Conservation (phyloP, 2,888 invertebrate genomes). For the Fragum sueziense region DNA sequence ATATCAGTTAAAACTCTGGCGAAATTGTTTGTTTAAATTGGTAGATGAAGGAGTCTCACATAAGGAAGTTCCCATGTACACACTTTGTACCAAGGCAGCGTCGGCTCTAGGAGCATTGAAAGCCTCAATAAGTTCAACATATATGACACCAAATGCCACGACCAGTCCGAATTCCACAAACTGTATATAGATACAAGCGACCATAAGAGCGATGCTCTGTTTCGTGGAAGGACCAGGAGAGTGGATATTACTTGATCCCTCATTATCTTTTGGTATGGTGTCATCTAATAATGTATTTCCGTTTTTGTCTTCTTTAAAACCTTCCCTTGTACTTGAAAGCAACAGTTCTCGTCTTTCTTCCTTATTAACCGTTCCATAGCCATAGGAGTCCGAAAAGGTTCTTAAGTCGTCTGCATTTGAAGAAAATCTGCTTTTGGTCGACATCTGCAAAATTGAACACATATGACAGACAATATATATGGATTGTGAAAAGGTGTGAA, state of each 20-base stretch:
- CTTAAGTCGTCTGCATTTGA: too few relatives aligned
- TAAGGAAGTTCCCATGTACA: constrained; percentile 39
- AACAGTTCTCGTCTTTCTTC: neutral
- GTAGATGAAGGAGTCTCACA: constrained; percentile 28
- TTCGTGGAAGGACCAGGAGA: neutral
- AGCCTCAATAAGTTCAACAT: constrained; percentile 41
- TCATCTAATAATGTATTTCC: neutral
- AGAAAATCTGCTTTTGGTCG: too few relatives aligned
- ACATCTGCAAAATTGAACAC: too few relatives aligned
- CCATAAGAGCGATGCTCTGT: constrained; percentile 31
- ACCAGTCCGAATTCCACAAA: constrained; percentile 26
- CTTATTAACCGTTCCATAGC: neutral
- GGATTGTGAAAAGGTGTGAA: too few relatives aligned
- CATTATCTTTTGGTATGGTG: neutral
- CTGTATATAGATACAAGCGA: constrained; percentile 38
- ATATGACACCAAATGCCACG: constrained; percentile 44
- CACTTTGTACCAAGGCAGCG: constrained; percentile 47
- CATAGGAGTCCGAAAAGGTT: neutral
- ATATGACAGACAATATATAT: too few relatives aligned
- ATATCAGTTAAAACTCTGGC: too few relatives aligned
- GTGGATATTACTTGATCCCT: too few relatives aligned
- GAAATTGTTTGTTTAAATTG: too few relatives aligned
- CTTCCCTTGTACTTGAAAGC: neutral
- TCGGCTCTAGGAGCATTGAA: constrained; percentile 39
- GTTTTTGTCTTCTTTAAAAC: neutral